phyloP scores from a whole-genome alignment of 2,113 vertebrate species.

The Eulemur rufifrons region DNA sequence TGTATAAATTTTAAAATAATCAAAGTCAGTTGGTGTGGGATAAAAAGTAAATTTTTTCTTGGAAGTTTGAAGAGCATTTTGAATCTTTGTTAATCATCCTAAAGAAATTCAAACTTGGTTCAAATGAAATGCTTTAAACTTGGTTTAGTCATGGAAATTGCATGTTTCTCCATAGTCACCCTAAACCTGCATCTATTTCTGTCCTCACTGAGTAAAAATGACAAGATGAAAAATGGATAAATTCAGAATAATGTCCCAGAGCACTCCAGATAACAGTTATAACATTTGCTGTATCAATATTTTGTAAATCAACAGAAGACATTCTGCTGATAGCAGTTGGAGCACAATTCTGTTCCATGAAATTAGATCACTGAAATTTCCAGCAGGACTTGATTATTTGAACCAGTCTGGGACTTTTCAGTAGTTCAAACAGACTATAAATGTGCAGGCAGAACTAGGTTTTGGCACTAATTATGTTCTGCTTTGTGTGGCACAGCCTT shows the following conservation, averaged over 20 bases:
- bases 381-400: background rate
- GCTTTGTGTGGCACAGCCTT: slow-evolving; percentile 15
- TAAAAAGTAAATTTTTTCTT: background rate
- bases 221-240: slow-evolving; percentile 40
- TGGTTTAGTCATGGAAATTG: background rate
- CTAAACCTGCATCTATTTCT: background rate
- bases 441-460: background rate
- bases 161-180: background rate
- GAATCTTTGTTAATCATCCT: background rate
- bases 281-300: slow-evolving; percentile 12
- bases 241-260: background rate
- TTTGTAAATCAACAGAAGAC: slow-evolving; percentile 17
- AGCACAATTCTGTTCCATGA: background rate
- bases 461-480: slow-evolving; percentile 58
- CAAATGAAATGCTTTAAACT: background rate
- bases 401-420: slow-evolving; percentile 14
- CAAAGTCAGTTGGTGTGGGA: background rate
- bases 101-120: background rate
- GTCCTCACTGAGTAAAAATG: background rate
- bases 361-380: slow-evolving; percentile 54
- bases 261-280: background rate
- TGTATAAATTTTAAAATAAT: background rate
- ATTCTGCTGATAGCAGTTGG: slow-evolving; percentile 25
- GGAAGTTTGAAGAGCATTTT: background rate
- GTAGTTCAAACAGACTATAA: slow-evolving; percentile 37